Conservation (phyloP, 2,113 vertebrate species). For the Naja naja region DNA sequence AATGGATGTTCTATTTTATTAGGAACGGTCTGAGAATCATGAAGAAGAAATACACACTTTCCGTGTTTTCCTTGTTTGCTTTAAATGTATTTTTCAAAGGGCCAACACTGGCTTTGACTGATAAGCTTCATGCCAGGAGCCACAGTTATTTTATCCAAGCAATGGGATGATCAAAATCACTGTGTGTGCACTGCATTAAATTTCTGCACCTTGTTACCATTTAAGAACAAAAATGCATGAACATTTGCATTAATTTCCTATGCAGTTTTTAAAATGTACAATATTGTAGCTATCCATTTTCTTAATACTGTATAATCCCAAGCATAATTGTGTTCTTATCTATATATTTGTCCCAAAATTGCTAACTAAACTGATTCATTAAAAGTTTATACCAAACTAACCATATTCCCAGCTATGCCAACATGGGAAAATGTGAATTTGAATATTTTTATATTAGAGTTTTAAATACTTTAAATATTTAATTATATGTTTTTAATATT, state of each 20-base stretch:
- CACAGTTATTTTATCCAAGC: neutral
- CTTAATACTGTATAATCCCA: neutral
- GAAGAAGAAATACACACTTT: neutral
- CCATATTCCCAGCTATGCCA: neutral
- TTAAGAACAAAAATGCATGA: neutral
- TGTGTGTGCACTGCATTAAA: neutral
- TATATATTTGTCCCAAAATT: neutral
- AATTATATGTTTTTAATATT: neutral
- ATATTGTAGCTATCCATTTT: neutral
- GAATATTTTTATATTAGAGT: neutral
- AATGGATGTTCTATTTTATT: neutral
- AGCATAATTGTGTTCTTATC: neutral
- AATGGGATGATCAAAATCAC: neutral
- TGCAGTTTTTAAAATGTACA: neutral
- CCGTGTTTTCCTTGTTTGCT: neutral
- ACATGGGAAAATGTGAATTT: neutral
- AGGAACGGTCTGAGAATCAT: neutral
- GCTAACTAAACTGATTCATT: neutral
- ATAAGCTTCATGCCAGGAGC: neutral
- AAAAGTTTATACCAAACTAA: neutral
- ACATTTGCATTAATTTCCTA: neutral
- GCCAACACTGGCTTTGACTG: neutral
- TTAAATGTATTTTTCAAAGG: neutral
- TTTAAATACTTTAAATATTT: neutral
- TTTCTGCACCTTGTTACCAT: neutral